Base-by-base conservation (phyloP, 1,140 invertebrate species). In the Holcopasites calliopsidis region DNA sequence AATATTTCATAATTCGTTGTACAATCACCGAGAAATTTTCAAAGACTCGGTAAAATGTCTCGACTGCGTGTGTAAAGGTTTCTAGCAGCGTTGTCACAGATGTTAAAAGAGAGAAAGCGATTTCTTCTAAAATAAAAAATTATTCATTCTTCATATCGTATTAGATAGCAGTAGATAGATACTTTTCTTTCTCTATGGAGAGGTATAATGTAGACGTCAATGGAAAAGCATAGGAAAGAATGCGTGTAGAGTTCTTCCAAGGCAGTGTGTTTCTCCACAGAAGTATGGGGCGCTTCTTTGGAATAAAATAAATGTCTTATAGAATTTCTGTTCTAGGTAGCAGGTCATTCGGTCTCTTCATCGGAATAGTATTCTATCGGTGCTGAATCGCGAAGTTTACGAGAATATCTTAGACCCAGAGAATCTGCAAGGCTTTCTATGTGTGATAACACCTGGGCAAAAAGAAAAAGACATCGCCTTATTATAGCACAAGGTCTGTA, bases 321-420 rank as follows among this genome's bases (percentile, higher is more conserved):
- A 76, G 61, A 72, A 11, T 70, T 81, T 65, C 78, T 85, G 83
- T 52, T 80, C 62, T 86, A 85, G 66, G 84, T 84, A 73, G 72
- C 80, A 88, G 86, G 73, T 91, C 85, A 91, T 87, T 91, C 90
- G 7, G 78, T 85, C 78, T 92, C 90, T 76, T 84, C 89, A 58
- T 91, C 91, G 18, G 90, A 90, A 85, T 90, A 91, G 88, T 95
- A 95, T 66, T 93, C 92, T 84, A 95, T 94, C 18, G 92, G 91
- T 81, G 92, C 91, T 3, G 91, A 89, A 87, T 94, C 91, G 11
- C 92, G 90, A n/a, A 89, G 88, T 85, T 94, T 94, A 42, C 91
- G 92, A 6, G 96, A 96, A 91, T 96, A 96, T 82, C 93, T 94
- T 26, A 97, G 91, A 42, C 95, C 95, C 60, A 96, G 90, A 75